Conservation (phyloP, 2,113 vertebrate species). For the Neogobius melanostomus region DNA sequence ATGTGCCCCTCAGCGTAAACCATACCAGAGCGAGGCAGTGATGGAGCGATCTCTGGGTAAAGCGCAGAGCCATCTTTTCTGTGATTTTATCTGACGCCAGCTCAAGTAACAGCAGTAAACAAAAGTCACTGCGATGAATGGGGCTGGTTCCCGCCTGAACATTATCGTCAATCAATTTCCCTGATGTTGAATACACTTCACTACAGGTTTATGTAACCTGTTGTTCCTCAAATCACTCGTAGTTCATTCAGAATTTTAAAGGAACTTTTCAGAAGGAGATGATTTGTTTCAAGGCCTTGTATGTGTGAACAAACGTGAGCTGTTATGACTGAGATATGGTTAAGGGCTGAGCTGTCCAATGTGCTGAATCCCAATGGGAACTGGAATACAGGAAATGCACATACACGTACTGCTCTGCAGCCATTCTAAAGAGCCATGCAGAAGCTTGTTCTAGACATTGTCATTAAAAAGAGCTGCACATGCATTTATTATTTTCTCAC, state of each 20-base stretch:
- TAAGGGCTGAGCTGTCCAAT: slow-evolving; percentile 69
- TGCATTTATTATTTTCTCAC: no score
- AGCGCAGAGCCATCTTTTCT: slow-evolving; percentile 42
- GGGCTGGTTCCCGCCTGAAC: slow-evolving; percentile 32
- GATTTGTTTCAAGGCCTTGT: slow-evolving; percentile 10
- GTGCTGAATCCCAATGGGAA: slow-evolving; percentile 62
- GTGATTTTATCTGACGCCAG: slow-evolving; percentile 64
- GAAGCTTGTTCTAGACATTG: no score
- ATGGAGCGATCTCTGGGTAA: slow-evolving; percentile 51
- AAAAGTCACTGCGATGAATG: slow-evolving; percentile 44
- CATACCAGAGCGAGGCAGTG: slow-evolving; percentile 49
- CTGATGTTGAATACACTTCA: slow-evolving; percentile 12
- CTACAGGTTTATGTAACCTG: slow-evolving; percentile 21
- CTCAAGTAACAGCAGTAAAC: slow-evolving; percentile 68
- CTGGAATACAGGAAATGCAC: not conserved
- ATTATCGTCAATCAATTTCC: slow-evolving; percentile 42
- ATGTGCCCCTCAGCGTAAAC: slow-evolving; percentile 53
- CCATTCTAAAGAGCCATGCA: not conserved
- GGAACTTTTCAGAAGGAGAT: slow-evolving; percentile 14
- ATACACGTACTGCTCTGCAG: not conserved
- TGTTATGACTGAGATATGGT: slow-evolving; percentile 25
- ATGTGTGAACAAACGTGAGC: slow-evolving; percentile 41
- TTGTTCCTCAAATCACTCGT: not conserved
- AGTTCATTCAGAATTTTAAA: slow-evolving; percentile 9
- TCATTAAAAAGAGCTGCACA: no score